Conservation (phyloP, 2,113 vertebrate species). For the Hydropotes inermis region DNA sequence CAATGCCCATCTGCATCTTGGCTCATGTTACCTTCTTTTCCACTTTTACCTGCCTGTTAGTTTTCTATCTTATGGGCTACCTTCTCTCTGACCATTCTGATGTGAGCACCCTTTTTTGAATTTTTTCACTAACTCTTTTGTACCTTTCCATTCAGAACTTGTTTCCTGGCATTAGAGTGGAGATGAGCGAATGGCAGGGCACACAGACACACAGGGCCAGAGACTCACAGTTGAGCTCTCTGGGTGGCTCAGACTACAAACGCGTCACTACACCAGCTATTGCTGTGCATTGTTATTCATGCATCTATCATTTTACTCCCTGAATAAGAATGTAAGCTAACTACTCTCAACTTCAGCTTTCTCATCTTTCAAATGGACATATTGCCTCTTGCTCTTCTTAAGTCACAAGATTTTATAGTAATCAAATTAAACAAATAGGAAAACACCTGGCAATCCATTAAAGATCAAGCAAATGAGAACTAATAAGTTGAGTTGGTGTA, state of each 20-base stretch:
- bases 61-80: not conserved
- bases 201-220: not conserved
- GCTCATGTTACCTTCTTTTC: not conserved
- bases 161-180: not conserved
- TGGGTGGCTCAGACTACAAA: not conserved
- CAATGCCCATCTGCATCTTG: not conserved
- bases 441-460: not conserved
- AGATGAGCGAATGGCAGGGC: not conserved
- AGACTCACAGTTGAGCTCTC: not conserved
- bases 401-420: not conserved
- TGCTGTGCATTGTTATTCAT: not conserved
- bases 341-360: not conserved
- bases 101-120: not conserved
- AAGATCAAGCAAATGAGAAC: not conserved
- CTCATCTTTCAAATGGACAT: not conserved
- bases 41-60: not conserved
- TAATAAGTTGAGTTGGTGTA: not conserved
- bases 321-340: not conserved
- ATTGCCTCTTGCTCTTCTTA: not conserved
- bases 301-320: not conserved
- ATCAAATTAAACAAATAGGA: not conserved
- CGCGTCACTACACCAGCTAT: not conserved
- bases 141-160: not conserved
- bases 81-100: not conserved
- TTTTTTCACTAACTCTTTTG: not conserved